phyloP scores from a whole-genome alignment of 2,888 invertebrate genomes.

The Pandemis corylana region DNA sequence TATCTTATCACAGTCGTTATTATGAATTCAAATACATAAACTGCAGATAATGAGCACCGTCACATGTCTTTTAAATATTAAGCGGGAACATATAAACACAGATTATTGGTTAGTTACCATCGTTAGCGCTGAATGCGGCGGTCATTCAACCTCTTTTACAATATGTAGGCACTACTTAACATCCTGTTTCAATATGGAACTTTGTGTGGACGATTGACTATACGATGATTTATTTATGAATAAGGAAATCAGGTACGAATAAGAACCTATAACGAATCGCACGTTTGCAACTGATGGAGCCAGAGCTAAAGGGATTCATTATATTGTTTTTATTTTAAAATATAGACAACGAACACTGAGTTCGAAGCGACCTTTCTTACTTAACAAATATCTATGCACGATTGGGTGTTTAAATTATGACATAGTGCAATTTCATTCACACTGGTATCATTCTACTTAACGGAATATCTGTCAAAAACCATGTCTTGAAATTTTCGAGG shows the following conservation, averaged over 20 bases:
- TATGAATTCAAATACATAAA: conserved; percentile 24
- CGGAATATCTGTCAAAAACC: background rate
- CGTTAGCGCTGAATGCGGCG: conserved; percentile 61
- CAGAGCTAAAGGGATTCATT: no score
- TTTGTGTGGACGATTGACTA: conserved; percentile 28
- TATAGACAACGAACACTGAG: background rate
- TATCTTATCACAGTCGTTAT: conserved; percentile 31
- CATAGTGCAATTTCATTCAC: conserved; percentile 14
- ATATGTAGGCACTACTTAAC: conserved; percentile 52
- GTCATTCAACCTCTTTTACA: conserved; percentile 71
- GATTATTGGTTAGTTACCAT: conserved; percentile 59
- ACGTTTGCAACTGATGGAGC: background rate
- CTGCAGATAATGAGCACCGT: conserved; percentile 17
- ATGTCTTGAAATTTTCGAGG: background rate
- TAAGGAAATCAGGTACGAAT: conserved; percentile 15
- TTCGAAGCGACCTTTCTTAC: background rate
- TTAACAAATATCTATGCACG: background rate
- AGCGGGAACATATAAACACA: conserved; percentile 48
- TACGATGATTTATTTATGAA: conserved; percentile 38
- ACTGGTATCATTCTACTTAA: background rate
- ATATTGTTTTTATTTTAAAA: background rate
- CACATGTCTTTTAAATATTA: conserved; percentile 20
- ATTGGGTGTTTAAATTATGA: conserved; percentile 12
- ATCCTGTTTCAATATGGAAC: conserved; percentile 39
- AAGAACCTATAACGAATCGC: conserved; percentile 4